Evolutionary conservation across 2,888 invertebrate genomes (phyloP), one percentile per base, ranked within the genome.

Genomic region (Campaea margaritaria): DNA sequence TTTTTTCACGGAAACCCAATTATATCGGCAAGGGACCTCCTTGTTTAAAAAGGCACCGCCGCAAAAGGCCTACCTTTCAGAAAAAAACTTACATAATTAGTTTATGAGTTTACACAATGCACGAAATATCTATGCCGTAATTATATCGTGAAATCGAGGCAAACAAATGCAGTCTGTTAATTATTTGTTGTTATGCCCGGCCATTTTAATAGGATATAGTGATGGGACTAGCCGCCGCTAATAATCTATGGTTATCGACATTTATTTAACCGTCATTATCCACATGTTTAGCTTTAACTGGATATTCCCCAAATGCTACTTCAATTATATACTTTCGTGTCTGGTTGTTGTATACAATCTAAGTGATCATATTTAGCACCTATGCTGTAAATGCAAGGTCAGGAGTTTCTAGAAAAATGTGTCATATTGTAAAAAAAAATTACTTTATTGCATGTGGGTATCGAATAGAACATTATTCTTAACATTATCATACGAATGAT

Each of bases 71-170:
- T 41, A 38, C 60, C 49, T 47, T 89, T 88, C 13, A 11, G 82
- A 84, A 85, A 85, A 85, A 78, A 76, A 74, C 74, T 73, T 68
- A 77, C 75, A 84, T 84, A 88, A 91, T 92, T 88, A 89, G 86
- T 85, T 88, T 85, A 89, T 84, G 85, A 90, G 85, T 85, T 88
- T 87, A 89, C 83, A 90, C 88, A 91, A 88, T 87, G 80, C 81
- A 76, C 74, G 76, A 78, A 79, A 82, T 69, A 82, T 82, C 78
- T 76, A 80, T 78, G 73, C 83, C 79, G 81, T 82, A 87, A 89
- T 90, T 88, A 88, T 88, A 70, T 83, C 72, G 82, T 82, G 83
- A 79, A 84, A 81, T 85, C 75, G 84, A 85, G 79, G 68, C 81
- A 86, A 89, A 88, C 85, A 88, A 89, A 89, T 85, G 85, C 77